Conservation (phyloP, 2,797 vertebrate species). For the Coilia nasus region DNA sequence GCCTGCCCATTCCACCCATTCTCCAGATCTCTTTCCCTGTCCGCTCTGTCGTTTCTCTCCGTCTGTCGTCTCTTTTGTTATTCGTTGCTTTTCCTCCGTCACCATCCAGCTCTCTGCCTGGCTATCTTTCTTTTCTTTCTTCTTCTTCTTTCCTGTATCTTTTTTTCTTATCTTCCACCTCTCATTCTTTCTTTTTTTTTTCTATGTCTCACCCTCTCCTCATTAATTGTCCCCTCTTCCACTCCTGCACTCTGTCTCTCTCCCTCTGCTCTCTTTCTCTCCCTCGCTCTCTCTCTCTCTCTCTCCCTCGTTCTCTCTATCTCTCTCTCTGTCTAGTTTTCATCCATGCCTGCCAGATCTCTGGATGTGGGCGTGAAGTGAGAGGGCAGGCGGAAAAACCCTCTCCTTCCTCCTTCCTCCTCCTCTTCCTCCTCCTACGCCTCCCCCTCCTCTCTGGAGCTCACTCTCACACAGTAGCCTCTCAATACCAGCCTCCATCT, state of each 20-base stretch:
- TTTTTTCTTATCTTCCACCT: no score
- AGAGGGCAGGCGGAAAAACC: background rate
- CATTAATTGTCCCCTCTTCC: no score
- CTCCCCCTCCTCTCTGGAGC: background rate
- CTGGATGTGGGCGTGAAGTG: background rate
- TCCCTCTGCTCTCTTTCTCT: background rate
- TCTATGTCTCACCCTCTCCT: no score
- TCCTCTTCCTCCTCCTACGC: background rate
- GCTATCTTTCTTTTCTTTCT: no score
- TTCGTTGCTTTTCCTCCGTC: background rate
- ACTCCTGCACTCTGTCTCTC: background rate
- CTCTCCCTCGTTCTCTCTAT: background rate
- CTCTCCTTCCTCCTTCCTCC: background rate
- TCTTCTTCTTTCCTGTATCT: no score
- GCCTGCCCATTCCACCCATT: no score
- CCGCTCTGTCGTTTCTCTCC: background rate
- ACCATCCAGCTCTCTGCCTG: background rate
- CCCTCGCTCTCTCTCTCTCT: background rate
- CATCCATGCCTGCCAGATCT: slow-evolving; percentile 26
- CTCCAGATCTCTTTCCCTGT: no score
- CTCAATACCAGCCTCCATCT: background rate
- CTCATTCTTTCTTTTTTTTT: no score
- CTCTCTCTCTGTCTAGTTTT: background rate
- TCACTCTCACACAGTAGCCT: background rate
- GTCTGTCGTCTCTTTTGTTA: background rate